These are phyloP conservation scores for Aurelia coerulea DNA, from an alignment of 30 jellyfish, hydroid and myxozoan species.

Conservation along the genomic window DNA sequence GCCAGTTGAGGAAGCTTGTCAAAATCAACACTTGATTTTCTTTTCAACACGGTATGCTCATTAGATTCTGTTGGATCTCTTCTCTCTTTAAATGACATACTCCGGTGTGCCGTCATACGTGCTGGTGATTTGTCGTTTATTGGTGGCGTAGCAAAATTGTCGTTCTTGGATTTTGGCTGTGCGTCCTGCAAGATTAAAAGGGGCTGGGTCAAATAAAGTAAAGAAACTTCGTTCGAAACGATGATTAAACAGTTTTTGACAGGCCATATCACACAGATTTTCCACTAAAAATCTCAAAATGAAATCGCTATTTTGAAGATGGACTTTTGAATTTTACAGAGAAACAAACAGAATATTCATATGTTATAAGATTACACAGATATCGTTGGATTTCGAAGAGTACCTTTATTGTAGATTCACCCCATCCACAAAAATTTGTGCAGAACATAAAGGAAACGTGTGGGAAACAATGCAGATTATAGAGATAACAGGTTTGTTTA, in stretches of 20 bases:
- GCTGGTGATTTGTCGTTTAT: conserved; percentile 25
- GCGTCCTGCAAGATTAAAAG: conserved; percentile 28
- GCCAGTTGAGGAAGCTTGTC: conserved; percentile 55
- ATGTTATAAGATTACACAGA: no score
- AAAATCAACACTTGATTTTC: conserved; percentile 70
- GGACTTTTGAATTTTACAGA: no score
- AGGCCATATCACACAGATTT: no score
- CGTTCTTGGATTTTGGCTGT: conserved; percentile 41
- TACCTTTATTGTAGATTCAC: no score
- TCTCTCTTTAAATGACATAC: conserved; percentile 74
- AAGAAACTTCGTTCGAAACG: neutral
- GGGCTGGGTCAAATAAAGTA: neutral
- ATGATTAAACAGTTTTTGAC: neutral
- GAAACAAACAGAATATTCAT: no score
- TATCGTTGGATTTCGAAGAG: no score
- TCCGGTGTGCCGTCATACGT: conserved; percentile 38
- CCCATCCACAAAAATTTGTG: no score
- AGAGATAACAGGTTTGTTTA: no score
- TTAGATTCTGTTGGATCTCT: conserved; percentile 28
- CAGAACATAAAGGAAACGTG: no score
- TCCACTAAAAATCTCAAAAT: no score
- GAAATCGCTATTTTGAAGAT: no score
- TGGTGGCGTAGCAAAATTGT: conserved; percentile 1
- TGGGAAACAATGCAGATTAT: no score
- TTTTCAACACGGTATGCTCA: conserved; percentile 27